phyloP scores from a whole-genome alignment of 2,797 vertebrate genomes.

The Sebastes flavidus region DNA sequence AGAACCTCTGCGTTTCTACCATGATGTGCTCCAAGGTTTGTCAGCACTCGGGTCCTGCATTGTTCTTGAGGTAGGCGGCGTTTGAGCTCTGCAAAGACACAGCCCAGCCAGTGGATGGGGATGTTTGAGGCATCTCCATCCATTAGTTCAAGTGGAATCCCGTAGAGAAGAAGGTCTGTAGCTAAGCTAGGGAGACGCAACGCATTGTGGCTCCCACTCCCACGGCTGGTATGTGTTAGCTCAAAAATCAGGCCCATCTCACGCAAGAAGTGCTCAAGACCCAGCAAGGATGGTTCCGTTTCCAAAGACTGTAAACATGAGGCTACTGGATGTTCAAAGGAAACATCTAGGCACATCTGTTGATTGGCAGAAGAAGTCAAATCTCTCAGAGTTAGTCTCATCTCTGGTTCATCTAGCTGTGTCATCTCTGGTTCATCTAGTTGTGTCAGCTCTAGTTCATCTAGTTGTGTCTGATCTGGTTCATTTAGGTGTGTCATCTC shows the following conservation, averaged over 20 bases:
- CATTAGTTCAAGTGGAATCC: constrained; percentile 85
- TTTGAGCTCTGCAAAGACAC: constrained; percentile 82
- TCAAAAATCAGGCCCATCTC: constrained; percentile 88
- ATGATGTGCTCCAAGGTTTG: constrained; percentile 70
- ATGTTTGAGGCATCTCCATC: constrained; percentile 85
- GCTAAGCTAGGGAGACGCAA: constrained; percentile 80
- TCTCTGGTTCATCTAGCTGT: not conserved
- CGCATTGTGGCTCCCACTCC: constrained; percentile 71
- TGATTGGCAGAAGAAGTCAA: not conserved
- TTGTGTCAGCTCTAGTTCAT: not conserved
- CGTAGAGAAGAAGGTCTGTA: constrained; percentile 82
- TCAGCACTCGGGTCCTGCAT: constrained; percentile 78
- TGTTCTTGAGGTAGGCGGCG: constrained; percentile 71
- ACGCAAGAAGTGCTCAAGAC: constrained; percentile 86
- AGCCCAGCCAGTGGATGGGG: constrained; percentile 81
- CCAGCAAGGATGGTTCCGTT: constrained; percentile 58
- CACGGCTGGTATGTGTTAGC: constrained; percentile 68
- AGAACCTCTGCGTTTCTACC: constrained; percentile 73
- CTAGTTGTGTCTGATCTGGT: not conserved
- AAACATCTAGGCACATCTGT: not conserved
- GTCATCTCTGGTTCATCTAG: rapidly evolving
- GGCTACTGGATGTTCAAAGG: not conserved
- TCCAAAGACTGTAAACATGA: constrained; percentile 10
- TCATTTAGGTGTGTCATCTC: not conserved
- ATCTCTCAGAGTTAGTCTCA: not conserved